Evolutionary conservation across 1,140 invertebrate genomes (phyloP).

Genomic region (Aethina tumida): DNA sequence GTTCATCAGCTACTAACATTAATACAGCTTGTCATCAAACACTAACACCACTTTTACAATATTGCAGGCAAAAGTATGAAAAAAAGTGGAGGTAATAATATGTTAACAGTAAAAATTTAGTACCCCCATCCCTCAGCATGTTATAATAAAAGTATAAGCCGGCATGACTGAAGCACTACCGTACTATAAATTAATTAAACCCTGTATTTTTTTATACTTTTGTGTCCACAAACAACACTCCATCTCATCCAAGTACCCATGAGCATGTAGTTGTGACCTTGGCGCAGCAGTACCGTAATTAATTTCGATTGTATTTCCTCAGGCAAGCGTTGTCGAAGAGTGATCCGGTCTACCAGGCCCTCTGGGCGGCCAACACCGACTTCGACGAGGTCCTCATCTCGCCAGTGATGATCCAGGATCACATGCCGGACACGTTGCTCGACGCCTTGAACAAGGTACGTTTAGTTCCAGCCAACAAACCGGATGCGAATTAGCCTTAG

Average conservation of each 20-base stretch:
- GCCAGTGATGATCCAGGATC: conserved; percentile 86
- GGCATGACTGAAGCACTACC: conserved; percentile 1
- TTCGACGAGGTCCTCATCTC: conserved; percentile 89
- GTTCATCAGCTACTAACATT: not conserved
- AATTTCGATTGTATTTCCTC: conserved; percentile 32
- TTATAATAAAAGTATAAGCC: not conserved
- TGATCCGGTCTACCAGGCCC: conserved; percentile 79
- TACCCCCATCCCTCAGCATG: too few relatives aligned
- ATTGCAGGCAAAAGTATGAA: conserved; percentile 61
- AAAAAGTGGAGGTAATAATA: conserved; percentile 58
- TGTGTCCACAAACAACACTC: too few relatives aligned
- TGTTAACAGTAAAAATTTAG: too few relatives aligned
- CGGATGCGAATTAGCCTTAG: too few relatives aligned
- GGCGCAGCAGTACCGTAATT: not conserved
- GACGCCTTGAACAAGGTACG: conserved; percentile 78
- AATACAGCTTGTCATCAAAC: not conserved
- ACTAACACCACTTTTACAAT: conserved; percentile 28
- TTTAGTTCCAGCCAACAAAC: conserved; percentile 8
- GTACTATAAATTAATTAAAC: not conserved
- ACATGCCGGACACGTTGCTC: conserved; percentile 86
- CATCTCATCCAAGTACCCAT: too few relatives aligned
- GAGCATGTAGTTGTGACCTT: too few relatives aligned
- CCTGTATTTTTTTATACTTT: conserved; percentile 19
- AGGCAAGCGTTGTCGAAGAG: conserved; percentile 58
- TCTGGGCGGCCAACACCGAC: conserved; percentile 79